phyloP scores from a whole-genome alignment of 2,113 vertebrate species.

The Mionectes macconnelli region DNA sequence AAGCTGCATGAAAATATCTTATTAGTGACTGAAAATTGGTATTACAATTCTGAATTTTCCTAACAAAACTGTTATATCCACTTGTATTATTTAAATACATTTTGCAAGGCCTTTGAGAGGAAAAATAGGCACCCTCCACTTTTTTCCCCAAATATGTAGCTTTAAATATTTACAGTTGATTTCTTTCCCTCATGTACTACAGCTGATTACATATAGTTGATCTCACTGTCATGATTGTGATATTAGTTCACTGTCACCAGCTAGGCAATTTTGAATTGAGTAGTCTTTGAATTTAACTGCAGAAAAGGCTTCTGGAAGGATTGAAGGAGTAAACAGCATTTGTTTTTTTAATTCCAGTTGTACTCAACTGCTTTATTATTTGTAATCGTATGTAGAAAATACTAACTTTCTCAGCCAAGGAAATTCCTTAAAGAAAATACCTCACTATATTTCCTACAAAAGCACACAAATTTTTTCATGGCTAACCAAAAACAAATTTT shows the following conservation, averaged over 20 bases:
- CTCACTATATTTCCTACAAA: neutral
- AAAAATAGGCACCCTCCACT: neutral
- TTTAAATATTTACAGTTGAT: neutral
- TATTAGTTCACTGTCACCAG: neutral
- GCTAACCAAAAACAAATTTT: neutral
- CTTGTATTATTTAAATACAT: neutral
- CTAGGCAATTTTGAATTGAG: neutral
- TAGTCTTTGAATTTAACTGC: neutral
- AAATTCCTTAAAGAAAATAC: neutral
- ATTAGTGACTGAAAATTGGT: neutral
- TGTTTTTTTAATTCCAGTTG: neutral
- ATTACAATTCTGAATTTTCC: neutral
- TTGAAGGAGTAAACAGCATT: neutral
- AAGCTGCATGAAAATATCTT: neutral
- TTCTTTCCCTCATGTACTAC: neutral
- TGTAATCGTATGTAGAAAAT: neutral
- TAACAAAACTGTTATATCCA: neutral
- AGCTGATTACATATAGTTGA: neutral
- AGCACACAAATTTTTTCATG: neutral
- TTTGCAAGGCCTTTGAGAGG: neutral
- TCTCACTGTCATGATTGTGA: neutral
- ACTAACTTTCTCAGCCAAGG: rapidly evolving
- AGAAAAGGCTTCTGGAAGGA: neutral
- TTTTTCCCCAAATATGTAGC: neutral
- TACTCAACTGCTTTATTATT: neutral